A percentile compares a stretch with the other conserved stretches of the same genome.
Conservation (phyloP, 1,140 invertebrate genomes). For the Neodiprion fabricii region DNA sequence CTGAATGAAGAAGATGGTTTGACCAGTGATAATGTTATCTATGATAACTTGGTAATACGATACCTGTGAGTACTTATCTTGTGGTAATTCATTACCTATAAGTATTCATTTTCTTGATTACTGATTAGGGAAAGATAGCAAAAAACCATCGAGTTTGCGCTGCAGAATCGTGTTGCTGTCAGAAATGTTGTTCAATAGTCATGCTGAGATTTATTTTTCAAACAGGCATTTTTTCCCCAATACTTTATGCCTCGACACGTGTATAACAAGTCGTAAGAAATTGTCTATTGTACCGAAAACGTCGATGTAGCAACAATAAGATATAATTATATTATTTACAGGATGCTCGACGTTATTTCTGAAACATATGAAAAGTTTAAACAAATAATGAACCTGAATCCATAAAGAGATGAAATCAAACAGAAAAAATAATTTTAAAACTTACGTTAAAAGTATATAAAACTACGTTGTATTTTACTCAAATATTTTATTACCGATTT, state of each 20-base stretch:
- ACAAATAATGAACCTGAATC: neutral
- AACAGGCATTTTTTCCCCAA: too few relatives aligned
- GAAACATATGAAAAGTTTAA: neutral
- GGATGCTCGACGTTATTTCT: neutral
- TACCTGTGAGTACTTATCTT: conserved; percentile 38
- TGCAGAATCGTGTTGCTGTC: too few relatives aligned
- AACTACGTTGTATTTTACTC: neutral
- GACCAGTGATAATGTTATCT: conserved; percentile 37
- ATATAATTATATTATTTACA: neutral
- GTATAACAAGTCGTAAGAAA: too few relatives aligned
- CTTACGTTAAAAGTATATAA: neutral
- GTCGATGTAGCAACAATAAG: too few relatives aligned
- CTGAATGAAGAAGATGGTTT: neutral
- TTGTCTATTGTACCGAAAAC: too few relatives aligned
- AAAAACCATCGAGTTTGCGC: too few relatives aligned
- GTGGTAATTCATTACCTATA: neutral
- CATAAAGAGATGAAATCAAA: neutral
- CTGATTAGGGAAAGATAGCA: too few relatives aligned
- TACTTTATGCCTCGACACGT: too few relatives aligned
- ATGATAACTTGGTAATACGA: conserved; percentile 43
- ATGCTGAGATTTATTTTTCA: too few relatives aligned
- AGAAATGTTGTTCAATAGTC: too few relatives aligned
- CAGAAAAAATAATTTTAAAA: too few relatives aligned
- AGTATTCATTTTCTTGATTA: conserved; percentile 15
- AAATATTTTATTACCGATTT: neutral